Evolutionary conservation across 2,797 vertebrate species (phyloP).

Genomic region (Botia almorhae): DNA sequence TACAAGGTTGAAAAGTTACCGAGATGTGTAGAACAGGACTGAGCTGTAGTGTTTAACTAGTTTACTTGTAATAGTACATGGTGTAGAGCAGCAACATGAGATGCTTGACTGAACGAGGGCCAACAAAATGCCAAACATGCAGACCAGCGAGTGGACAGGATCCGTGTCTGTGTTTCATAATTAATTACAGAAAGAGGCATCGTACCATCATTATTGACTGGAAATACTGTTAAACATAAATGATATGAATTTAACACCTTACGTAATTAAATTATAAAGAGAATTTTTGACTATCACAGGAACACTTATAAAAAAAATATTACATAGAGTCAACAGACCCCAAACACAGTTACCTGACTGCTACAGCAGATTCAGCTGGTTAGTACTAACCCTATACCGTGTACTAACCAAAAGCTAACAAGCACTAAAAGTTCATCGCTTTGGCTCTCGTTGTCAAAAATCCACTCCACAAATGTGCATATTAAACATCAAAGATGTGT

Average conservation of each 20-base stretch:
- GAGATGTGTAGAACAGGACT: background rate
- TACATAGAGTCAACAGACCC: background rate
- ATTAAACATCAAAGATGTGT: too few relatives aligned
- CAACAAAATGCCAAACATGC: slow-evolving; percentile 14
- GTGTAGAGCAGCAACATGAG: background rate
- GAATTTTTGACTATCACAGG: slow-evolving; percentile 9
- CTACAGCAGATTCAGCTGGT: background rate
- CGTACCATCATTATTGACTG: slow-evolving; percentile 23
- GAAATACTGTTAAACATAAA: slow-evolving; percentile 44
- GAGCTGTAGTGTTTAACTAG: background rate
- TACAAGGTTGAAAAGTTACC: too few relatives aligned
- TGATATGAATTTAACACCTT: slow-evolving; percentile 37
- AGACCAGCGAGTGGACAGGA: background rate
- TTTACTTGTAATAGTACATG: slow-evolving; percentile 2
- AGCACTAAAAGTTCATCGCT: too few relatives aligned
- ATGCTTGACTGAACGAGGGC: background rate
- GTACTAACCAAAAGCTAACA: background rate
- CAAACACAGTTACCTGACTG: background rate
- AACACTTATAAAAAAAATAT: background rate
- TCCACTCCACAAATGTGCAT: too few relatives aligned
- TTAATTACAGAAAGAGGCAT: slow-evolving; percentile 39
- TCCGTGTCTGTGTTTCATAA: slow-evolving; percentile 27
- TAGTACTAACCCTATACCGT: background rate
- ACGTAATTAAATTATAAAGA: slow-evolving; percentile 35
- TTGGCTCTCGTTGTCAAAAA: too few relatives aligned